Percentiles rank a stretch among this genome's conserved stretches.
Conservation (phyloP, 2,888 invertebrate genomes). For the Bruchidius siliquastri region DNA sequence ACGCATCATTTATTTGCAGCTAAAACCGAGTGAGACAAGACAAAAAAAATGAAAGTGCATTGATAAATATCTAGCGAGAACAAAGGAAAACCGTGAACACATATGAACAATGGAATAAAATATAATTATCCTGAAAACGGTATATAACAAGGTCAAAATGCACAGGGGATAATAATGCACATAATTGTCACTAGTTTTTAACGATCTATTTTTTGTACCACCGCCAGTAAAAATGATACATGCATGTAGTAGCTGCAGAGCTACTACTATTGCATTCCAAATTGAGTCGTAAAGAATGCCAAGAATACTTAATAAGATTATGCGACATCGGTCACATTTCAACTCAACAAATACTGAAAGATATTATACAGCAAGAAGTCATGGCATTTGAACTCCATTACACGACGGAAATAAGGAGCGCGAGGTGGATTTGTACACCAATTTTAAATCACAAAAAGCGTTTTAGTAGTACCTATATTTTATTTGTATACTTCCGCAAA, state of each 20-base stretch:
- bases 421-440: too few relatives aligned
- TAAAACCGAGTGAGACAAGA: not conserved
- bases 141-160: constrained; percentile 41
- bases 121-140: constrained; percentile 44
- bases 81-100: constrained; percentile 40
- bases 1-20: constrained; percentile 1
- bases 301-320: not conserved
- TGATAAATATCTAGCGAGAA: constrained; percentile 28
- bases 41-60: constrained; percentile 3
- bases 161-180: constrained; percentile 20
- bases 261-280: not conserved
- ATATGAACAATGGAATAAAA: constrained; percentile 40
- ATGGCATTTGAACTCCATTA: not conserved
- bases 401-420: not conserved
- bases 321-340: not conserved
- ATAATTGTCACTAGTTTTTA: not conserved
- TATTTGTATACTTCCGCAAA: too few relatives aligned
- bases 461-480: too few relatives aligned
- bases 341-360: not conserved
- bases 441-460: too few relatives aligned
- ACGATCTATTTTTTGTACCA: not conserved
- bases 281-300: not conserved
- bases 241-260: not conserved
- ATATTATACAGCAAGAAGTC: not conserved
- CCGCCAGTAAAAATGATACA: not conserved